Evolutionary conservation across 2,888 invertebrate species (phyloP), one percentile per base, ranked within the genome.

Genomic region (Phragmatobia fuliginosa): DNA sequence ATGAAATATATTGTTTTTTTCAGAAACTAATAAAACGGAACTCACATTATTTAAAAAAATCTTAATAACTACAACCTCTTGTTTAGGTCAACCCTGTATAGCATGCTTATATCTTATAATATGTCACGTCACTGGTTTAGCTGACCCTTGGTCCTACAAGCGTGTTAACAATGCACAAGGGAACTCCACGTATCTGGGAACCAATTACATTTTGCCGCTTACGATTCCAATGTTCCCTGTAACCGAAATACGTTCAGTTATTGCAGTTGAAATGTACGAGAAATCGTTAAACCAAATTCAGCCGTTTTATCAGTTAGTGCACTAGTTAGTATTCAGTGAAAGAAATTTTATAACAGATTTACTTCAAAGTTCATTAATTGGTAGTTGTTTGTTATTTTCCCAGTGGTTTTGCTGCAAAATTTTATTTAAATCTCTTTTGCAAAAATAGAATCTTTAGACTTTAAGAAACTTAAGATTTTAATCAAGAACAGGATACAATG

Each of bases 181-280:
- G 45, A 33, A 45, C 16, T 67, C n/a, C 49, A 74, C 79, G 68
- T 73, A 73, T 81, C 72, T 65, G 61, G 59, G 36, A 63, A 71
- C 77, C 80, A 80, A 80, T 80, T 81, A 80, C 72, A 59, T 74
- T n/a, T 66, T 68, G 70, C 69, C 79, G 70, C 45, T 72, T 71
- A 73, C 82, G 68, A 62, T 49, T 68, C 41, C 73, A 62, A 81
- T 79, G 77, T 80, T 71, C 72, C 28, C 32, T 72, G 68, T 82
- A 81, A 75, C 68, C 70, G 72, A 72, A 79, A 75, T 77, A 75
- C 71, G 73, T 77, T 68, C 72, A 81, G 77, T 81, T 81, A 79
- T 73, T 67, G 32, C 60, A 45, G 65, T 65, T 68, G 64, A 74
- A 71, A 74, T 56, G 67, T 77, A 66, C 70, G 68, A 68, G 70